Evolutionary conservation across 2,113 vertebrate species (phyloP), one percentile per base, ranked within the genome.

Genomic region (Melanerpes aurifrons): DNA sequence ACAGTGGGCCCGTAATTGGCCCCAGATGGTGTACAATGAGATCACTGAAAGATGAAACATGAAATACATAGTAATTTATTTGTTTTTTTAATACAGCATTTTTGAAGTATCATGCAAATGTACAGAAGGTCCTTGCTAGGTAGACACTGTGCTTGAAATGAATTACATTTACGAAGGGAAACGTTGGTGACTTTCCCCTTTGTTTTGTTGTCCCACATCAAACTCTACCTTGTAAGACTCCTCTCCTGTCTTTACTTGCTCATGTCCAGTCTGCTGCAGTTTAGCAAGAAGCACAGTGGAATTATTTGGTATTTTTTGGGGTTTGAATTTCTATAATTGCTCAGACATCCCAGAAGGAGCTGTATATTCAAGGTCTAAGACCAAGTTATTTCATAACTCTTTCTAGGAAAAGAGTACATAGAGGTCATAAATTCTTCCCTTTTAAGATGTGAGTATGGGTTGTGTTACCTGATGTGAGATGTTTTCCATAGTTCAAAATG

Each of bases 1-100:
- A 50, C 69, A n/a, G 17, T 79, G 58, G 79, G 35, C 29, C n/a
- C 73, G 47, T 95, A 82, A 76, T 79, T 89, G 13, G 68, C 43
- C 21, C 5, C 75, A 63, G 47, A 73, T 82, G 47, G 20, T 92
- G 50, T 66, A 26, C 61, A 57, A 6, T 54, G 64, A 93, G 64
- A 76, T 89, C n/a, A 70, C 54, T 67, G 57, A 59, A 75, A 25
- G 58, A 50, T 81, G 58, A 90, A 92, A 78, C 9, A 57, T 37
- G 16, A 73, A 91, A 69, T 76, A 83, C 1, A 1, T 61, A 29
- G 14, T 45, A 10, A 45, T 45, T 45, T 15, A 24, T 62, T 67
- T 35, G 43, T 18, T 18, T 47, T 7, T 31, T 2, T 10, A 17
- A 20, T 3, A 29, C 31, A 12, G 16, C 24, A 7, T 54, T 58